These are phyloP conservation scores for Cochlearius cochlearius DNA, from an alignment of 2,113 vertebrate species.

Conservation along the genomic window DNA sequence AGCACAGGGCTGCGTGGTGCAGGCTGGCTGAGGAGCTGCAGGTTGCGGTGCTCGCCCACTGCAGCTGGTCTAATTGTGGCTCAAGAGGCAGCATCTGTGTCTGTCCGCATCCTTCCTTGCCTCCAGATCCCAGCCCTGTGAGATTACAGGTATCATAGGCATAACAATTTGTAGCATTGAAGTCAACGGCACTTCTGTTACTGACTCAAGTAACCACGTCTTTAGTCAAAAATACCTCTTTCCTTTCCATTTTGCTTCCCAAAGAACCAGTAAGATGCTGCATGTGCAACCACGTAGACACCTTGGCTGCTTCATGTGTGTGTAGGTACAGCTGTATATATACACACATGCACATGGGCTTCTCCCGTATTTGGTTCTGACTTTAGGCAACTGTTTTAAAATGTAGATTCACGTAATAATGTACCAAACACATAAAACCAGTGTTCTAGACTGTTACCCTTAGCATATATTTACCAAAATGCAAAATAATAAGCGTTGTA, in stretches of 20 bases:
- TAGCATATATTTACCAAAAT: neutral
- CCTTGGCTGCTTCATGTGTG: accelerated
- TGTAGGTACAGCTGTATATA: neutral
- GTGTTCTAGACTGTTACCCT: neutral
- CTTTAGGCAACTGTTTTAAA: neutral
- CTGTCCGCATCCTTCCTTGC: accelerated
- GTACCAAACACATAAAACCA: neutral
- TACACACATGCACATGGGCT: accelerated
- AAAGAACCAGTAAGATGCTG: neutral
- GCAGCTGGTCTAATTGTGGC: neutral
- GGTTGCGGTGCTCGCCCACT: accelerated
- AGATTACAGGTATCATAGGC: accelerated
- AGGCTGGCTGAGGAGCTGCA: neutral
- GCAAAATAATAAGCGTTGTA: neutral
- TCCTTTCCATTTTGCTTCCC: neutral
- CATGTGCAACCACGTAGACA: neutral
- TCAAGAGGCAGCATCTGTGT: neutral
- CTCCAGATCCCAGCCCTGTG: neutral
- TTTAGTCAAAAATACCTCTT: neutral
- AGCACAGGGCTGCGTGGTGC: neutral
- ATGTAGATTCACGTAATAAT: neutral
- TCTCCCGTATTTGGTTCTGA: neutral
- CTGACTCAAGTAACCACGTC: neutral
- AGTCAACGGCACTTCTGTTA: neutral
- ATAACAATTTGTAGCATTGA: accelerated